Conservation (phyloP, 2,888 invertebrate genomes). For the Melanostoma scalare region DNA sequence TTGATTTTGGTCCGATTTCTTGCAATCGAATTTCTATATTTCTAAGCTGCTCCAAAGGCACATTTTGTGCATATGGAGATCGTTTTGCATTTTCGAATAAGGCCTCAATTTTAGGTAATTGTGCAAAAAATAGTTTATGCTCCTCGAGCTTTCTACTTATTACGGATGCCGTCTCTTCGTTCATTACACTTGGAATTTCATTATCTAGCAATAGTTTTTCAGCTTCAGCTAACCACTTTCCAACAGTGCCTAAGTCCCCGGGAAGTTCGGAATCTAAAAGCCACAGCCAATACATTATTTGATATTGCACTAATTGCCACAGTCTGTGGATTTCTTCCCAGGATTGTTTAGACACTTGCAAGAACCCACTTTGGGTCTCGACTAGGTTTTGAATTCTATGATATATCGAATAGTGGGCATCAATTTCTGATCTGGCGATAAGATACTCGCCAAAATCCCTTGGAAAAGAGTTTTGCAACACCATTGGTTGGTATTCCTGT, state of each 20-base stretch:
- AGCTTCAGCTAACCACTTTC: slow-evolving; percentile 95
- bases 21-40: slow-evolving; percentile 91
- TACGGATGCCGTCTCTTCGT: slow-evolving; percentile 93
- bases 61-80: slow-evolving; percentile 87
- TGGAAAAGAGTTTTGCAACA: slow-evolving; percentile 89
- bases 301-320: slow-evolving; percentile 91
- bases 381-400: slow-evolving; percentile 90
- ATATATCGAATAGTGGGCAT: slow-evolving; percentile 88
- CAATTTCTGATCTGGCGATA: slow-evolving; percentile 89
- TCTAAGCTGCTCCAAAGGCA: slow-evolving; percentile 91
- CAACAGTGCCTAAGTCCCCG: slow-evolving; percentile 92
- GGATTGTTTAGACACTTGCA: slow-evolving; percentile 91
- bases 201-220: slow-evolving; percentile 91
- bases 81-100: slow-evolving; percentile 90
- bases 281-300: slow-evolving; percentile 94
- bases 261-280: slow-evolving; percentile 92
- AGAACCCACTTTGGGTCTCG: slow-evolving; percentile 88
- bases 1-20: slow-evolving; percentile 88
- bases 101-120: slow-evolving; percentile 89
- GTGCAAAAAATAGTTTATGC: slow-evolving; percentile 94
- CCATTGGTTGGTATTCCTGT: slow-evolving; percentile 89
- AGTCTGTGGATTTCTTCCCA: slow-evolving; percentile 91
- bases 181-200: slow-evolving; percentile 91
- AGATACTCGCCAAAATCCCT: slow-evolving; percentile 91
- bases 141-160: slow-evolving; percentile 94